Evolutionary conservation across 2,888 invertebrate genomes (phyloP).

Genomic region (Petrophora chlorosata): DNA sequence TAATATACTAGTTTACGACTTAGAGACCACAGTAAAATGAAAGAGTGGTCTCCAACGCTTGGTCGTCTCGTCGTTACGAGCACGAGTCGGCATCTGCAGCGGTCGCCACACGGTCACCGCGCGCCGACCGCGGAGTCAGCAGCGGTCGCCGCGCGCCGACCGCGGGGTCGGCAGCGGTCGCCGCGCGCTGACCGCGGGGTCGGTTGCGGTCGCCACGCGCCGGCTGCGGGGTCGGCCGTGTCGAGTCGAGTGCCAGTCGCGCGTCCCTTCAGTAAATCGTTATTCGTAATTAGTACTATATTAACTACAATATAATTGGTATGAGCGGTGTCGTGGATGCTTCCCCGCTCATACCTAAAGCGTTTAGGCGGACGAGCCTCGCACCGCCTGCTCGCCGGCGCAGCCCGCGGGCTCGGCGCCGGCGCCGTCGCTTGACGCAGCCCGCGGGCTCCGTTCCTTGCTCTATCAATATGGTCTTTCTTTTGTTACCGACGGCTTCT

Average conservation of each 20-base stretch:
- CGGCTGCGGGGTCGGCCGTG: slow-evolving; percentile 16
- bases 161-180: slow-evolving; percentile 18
- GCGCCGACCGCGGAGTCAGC: no score
- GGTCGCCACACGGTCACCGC: no score
- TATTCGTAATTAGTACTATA: slow-evolving; percentile 76
- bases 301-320: slow-evolving; percentile 82
- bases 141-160: no score
- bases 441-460: background rate
- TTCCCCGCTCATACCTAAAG: slow-evolving; percentile 83
- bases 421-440: slow-evolving; percentile 3
- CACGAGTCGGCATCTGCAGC: no score
- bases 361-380: slow-evolving; percentile 77
- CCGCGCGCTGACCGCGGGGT: slow-evolving; percentile 50
- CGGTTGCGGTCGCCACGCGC: no score
- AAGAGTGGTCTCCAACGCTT: slow-evolving; percentile 8
- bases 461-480: slow-evolving; percentile 8
- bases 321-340: slow-evolving; percentile 83
- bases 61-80: slow-evolving; percentile 3
- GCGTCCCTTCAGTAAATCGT: slow-evolving; percentile 62
- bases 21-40: slow-evolving; percentile 11
- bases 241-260: slow-evolving; percentile 46
- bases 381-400: slow-evolving; percentile 64
- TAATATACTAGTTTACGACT: slow-evolving; percentile 16
- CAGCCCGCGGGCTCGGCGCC: slow-evolving; percentile 55
- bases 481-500: background rate